Percentiles rank a stretch among this genome's conserved stretches.
Evolutionary conservation across 2,113 vertebrate species (phyloP).

Genomic region (Dicerorhinus sumatrensis): DNA sequence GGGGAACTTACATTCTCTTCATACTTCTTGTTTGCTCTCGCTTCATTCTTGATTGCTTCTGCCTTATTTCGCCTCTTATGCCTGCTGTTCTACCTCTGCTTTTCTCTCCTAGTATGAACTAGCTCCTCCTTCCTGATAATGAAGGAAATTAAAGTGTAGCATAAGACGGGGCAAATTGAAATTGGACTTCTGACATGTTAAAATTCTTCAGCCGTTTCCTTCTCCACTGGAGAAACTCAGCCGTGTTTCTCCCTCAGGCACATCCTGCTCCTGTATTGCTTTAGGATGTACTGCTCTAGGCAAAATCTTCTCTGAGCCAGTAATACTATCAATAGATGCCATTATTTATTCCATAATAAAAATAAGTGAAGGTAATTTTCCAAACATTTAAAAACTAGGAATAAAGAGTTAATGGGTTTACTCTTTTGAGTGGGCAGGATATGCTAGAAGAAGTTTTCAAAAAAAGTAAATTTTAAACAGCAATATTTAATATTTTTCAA

Average conservation of each 20-base stretch:
- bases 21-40: background rate
- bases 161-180: background rate
- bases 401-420: background rate
- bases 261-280: background rate
- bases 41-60: background rate
- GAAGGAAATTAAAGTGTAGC: background rate
- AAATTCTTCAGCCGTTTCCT: background rate
- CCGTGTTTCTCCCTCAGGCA: background rate
- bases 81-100: background rate
- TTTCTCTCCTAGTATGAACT: background rate
- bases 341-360: slow-evolving; percentile 10
- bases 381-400: background rate
- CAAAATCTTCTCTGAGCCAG: background rate
- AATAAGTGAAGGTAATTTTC: slow-evolving; percentile 8
- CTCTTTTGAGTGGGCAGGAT: background rate
- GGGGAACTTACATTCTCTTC: background rate
- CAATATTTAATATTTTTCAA: background rate
- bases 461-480: slow-evolving; percentile 7
- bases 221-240: background rate
- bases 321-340: background rate
- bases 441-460: background rate
- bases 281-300: background rate
- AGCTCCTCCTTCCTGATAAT: background rate
- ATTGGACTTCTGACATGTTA: background rate
- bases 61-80: background rate